Percentiles rank a stretch among this genome's conserved stretches.
phyloP scores from a whole-genome alignment of 2,888 invertebrate genomes.

The Linnaemya tessellans region DNA sequence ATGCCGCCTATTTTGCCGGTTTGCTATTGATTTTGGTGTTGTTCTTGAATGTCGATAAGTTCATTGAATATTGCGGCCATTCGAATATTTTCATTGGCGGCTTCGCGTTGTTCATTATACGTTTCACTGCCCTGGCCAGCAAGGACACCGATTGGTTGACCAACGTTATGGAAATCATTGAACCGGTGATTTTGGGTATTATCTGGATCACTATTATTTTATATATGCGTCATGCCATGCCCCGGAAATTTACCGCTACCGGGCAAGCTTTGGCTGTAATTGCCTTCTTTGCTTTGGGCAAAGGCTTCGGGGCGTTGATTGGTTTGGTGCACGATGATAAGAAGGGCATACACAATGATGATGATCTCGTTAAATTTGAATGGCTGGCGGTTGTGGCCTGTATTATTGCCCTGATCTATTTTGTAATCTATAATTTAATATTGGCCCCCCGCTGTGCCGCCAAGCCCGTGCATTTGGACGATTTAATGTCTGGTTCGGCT shows the following conservation, averaged over 20 bases:
- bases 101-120: constrained; percentile 91
- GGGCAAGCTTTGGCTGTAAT: constrained; percentile 91
- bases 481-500: constrained; percentile 81
- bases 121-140: constrained; percentile 87
- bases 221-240: constrained; percentile 92
- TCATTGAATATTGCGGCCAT: constrained; percentile 92
- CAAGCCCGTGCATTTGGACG: constrained; percentile 86
- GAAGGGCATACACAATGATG: constrained; percentile 69
- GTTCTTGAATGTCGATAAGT: constrained; percentile 88
- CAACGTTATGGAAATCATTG: constrained; percentile 88
- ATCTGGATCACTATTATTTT: constrained; percentile 92
- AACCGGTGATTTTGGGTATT: constrained; percentile 90
- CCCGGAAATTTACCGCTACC: constrained; percentile 89
- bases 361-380: constrained; percentile 85
- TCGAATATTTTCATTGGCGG: constrained; percentile 92
- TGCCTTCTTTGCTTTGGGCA: constrained; percentile 91
- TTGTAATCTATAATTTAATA: constrained; percentile 89
- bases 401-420: constrained; percentile 87
- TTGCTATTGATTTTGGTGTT: constrained; percentile 78
- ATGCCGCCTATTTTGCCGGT: constrained; percentile 77
- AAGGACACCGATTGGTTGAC: constrained; percentile 86
- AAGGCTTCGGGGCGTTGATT: constrained; percentile 89
- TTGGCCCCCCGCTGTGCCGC: constrained; percentile 90
- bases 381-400: constrained; percentile 87
- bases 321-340: constrained; percentile 84